phyloP scores from a whole-genome alignment of 92 coral and sea anemone genomes.

The Paragorgia papillata region DNA sequence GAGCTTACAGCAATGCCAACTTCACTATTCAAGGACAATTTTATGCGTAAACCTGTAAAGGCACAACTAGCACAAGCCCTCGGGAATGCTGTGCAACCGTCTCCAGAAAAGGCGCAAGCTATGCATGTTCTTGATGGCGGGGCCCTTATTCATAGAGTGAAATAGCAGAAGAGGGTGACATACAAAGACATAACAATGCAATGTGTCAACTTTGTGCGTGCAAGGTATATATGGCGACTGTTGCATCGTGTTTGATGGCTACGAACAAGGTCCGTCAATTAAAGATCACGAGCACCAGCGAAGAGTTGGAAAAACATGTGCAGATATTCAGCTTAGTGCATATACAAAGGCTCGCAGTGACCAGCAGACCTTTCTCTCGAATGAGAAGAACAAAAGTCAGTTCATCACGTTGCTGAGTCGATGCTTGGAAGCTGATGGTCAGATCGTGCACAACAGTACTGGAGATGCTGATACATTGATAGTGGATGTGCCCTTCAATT shows the following conservation, averaged over 20 bases:
- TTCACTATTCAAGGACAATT: constrained; percentile 35
- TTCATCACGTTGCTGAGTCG: neutral
- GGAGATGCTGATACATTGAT: constrained; percentile 30
- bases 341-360: neutral
- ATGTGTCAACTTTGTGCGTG: constrained; percentile 20
- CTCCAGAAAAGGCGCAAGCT: neutral
- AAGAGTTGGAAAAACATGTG: neutral
- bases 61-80: constrained; percentile 34
- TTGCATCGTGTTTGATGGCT: constrained; percentile 35
- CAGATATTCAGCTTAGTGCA: constrained; percentile 15
- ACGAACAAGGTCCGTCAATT: constrained; percentile 29
- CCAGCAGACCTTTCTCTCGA: constrained; percentile 30
- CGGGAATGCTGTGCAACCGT: neutral
- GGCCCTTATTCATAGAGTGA: constrained; percentile 9
- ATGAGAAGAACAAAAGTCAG: constrained; percentile 4
- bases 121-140: constrained; percentile 35
- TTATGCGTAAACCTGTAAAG: constrained; percentile 19
- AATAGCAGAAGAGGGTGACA: constrained; percentile 13
- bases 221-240: constrained; percentile 10
- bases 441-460: neutral
- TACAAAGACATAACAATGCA: constrained; percentile 33
- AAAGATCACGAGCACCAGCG: constrained; percentile 31
- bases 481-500: neutral
- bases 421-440: neutral
- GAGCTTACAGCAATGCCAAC: too few species aligned